Conservation (phyloP, 2,113 vertebrate genomes). For the Anser brachyrhynchus region DNA sequence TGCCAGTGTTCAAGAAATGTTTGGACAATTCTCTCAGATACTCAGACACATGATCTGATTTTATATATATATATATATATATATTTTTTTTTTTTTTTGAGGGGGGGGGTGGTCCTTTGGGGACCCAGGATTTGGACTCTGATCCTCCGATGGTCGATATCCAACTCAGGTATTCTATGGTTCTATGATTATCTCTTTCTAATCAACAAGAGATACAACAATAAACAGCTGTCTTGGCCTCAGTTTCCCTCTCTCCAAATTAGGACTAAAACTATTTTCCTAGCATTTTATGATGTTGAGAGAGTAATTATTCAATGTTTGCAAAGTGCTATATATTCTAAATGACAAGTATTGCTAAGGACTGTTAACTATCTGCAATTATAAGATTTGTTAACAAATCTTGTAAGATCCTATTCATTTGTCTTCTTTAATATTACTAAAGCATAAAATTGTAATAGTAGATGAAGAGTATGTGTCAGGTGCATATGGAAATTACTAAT, state of each 20-base stretch:
- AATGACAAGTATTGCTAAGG: neutral
- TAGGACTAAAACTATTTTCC: neutral
- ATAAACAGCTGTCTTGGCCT: neutral
- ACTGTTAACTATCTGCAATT: neutral
- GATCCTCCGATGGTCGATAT: no score
- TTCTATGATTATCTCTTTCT: neutral
- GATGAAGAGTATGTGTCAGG: neutral
- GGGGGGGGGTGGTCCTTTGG: no score
- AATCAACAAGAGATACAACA: neutral
- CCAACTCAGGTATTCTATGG: no score
- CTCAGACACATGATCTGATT: no score
- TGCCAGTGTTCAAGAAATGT: no score
- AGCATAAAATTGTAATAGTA: neutral
- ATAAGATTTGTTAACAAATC: neutral
- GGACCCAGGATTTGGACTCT: no score
- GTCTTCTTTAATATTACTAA: neutral
- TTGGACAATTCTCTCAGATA: no score
- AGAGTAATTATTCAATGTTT: neutral
- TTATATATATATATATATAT: no score
- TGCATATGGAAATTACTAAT: neutral
- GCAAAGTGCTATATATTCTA: neutral
- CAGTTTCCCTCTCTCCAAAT: neutral
- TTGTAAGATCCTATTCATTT: conserved; percentile 12
- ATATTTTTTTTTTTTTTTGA: no score
- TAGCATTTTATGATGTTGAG: neutral